These are phyloP conservation scores for Babyrousa celebensis DNA, from an alignment of 2,797 vertebrate genomes.

Conservation along the genomic window DNA sequence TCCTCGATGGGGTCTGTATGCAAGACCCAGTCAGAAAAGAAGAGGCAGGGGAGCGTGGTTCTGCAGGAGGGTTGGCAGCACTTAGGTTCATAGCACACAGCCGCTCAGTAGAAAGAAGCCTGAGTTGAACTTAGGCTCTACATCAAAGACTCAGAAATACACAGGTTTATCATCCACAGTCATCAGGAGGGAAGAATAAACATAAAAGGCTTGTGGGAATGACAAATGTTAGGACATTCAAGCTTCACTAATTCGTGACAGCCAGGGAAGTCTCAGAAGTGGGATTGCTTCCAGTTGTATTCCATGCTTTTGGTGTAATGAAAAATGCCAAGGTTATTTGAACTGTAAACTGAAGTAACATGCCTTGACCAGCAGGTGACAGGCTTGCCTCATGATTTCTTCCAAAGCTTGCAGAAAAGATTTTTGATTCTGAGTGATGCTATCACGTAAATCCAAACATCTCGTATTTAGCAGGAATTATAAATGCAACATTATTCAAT, in stretches of 20 bases:
- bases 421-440: neutral
- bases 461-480: slow-evolving; percentile 53
- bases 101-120: neutral
- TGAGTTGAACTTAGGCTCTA: neutral
- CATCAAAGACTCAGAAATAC: neutral
- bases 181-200: neutral
- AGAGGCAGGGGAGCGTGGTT: neutral
- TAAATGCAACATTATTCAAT: neutral
- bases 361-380: slow-evolving; percentile 74
- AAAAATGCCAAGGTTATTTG: neutral
- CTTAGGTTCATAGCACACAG: neutral
- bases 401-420: neutral
- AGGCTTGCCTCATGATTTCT: slow-evolving; percentile 60
- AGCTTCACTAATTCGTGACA: neutral
- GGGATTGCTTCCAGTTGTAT: neutral
- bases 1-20: neutral
- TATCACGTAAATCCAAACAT: slow-evolving; percentile 30
- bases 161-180: neutral
- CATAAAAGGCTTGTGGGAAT: neutral
- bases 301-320: neutral
- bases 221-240: neutral
- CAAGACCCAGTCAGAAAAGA: neutral
- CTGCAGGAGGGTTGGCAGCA: neutral
- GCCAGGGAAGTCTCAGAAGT: slow-evolving; percentile 3
- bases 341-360: neutral